Evolutionary conservation across 92 coral and sea anemone genomes (phyloP), one percentile per base, ranked within the genome.

Genomic region (Ricordea florida): DNA sequence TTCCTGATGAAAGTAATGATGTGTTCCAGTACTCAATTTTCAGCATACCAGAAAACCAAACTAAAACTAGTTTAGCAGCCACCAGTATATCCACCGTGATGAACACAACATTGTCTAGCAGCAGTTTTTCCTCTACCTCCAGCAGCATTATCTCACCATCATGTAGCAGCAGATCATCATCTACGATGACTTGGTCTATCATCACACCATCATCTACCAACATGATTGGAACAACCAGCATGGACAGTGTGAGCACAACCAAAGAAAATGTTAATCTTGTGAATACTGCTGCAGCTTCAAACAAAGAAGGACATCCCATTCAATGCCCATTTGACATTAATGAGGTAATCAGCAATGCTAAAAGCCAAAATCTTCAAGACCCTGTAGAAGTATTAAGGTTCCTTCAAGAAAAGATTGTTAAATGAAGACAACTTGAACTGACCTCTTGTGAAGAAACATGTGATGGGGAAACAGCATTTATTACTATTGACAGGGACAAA

Each of bases 401-500:
- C n/a, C n/a, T n/a, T n/a, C n/a, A n/a, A n/a, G n/a, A n/a, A n/a
- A 49, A 64, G 26, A 64, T 64, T 4, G 43, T 36, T 27, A 17
- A 37, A 37, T 80, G 87, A 10, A 41, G 81, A 72, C 0, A 49
- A 37, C 80, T 72, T 20, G 81, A 81, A 9, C 26, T 81, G 50
- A 10, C 28, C 17, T 15, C 69, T 4, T 44, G 22, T 38, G 76
- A 72, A n/a, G 81, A 81, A 62, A 81, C 66, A 0, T 25, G 57
- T 13, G 61, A 72, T 0, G 82, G 87, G 1, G 74, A 80, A 2
- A 74, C 56, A 0, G 80, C 73, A 61, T 41, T 21, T 16, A 56
- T 80, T 1, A 56, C 72, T 23, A 78, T 85, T 62, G 72, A 85
- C n/a, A n/a, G n/a, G n/a, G n/a, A n/a, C n/a, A n/a, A n/a, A n/a